Evolutionary conservation across 2,113 vertebrate genomes (phyloP), one percentile per base, ranked within the genome.

Genomic region (Peromyscus leucopus): DNA sequence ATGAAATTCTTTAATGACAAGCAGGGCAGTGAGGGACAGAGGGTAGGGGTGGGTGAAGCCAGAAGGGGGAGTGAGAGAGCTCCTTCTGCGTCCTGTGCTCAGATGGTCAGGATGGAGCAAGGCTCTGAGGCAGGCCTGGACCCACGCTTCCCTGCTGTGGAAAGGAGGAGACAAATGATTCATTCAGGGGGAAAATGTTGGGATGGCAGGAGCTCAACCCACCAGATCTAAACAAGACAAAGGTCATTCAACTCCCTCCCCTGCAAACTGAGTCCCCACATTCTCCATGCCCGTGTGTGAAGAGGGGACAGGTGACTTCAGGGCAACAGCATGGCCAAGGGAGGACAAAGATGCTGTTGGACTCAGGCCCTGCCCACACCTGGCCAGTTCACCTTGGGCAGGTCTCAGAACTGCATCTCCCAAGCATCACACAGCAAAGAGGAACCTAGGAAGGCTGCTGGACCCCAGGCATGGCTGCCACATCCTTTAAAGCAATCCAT

Each of bases 401-500:
- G n/a, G 26, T 33, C 15, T 55, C 84, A 9, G 31, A 85, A 16
- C 59, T 13, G 46, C 28, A 87, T 55, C 36, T 48, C 11, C 61
- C 89, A 33, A 31, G 19, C 12, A n/a, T 65, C 24, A 19, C 31
- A 31, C 21, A 7, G 57, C 28, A 31, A 0, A 42, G 4, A 65
- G 7, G 36, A 55, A 22, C 9, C 76, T 15, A 65, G 48, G 33
- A 39, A 7, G 10, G 3, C 17, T 10, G 9, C 51, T 12, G 26
- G 0, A 28, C 7, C 48, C 7, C 1, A 1, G 2, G 2, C 39
- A 1, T 0, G 12, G 24, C 13, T 0, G 6, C 36, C n/a, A 0
- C 11, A 1, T 26, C 5, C 4, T 79, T 55, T 21, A 28, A 33
- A 67, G 48, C 39, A 39, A 11, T 9, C 69, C 61, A 26, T 1